phyloP scores from a whole-genome alignment of 2,888 invertebrate species.

The Heliconius charithonia region DNA sequence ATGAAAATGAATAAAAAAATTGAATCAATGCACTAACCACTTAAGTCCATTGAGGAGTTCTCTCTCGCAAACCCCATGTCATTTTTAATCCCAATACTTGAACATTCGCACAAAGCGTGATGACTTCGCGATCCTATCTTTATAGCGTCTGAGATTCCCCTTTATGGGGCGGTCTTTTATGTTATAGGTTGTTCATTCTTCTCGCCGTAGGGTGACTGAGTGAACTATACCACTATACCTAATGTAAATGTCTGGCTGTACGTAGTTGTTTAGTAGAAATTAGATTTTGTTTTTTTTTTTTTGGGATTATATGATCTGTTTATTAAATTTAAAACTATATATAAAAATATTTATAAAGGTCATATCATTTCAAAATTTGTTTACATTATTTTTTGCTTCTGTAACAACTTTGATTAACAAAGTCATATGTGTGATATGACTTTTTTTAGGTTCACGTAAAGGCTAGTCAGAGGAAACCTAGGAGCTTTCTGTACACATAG shows the following conservation, averaged over 20 bases:
- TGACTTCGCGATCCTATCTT: constrained; percentile 36
- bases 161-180: constrained; percentile 18
- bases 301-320: background rate
- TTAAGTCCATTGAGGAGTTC: background rate
- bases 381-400: too few species aligned
- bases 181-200: constrained; percentile 24
- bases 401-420: too few species aligned
- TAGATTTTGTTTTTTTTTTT: background rate
- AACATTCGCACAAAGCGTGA: constrained; percentile 30
- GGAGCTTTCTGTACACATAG: too few species aligned
- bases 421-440: too few species aligned
- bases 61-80: constrained; percentile 11
- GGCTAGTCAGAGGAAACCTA: too few species aligned
- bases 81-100: constrained; percentile 32
- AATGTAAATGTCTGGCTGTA: background rate
- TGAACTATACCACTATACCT: constrained; percentile 4
- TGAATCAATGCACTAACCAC: constrained; percentile 8
- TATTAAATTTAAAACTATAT: too few species aligned
- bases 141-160: constrained; percentile 29
- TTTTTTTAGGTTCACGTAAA: too few species aligned
- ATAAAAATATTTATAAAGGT: too few species aligned
- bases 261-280: background rate
- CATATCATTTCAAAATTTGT: too few species aligned
- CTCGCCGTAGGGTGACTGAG: constrained; percentile 20
- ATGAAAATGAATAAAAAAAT: background rate